Conservation (phyloP, 2,797 vertebrate genomes). For the Sciaenops ocellatus region DNA sequence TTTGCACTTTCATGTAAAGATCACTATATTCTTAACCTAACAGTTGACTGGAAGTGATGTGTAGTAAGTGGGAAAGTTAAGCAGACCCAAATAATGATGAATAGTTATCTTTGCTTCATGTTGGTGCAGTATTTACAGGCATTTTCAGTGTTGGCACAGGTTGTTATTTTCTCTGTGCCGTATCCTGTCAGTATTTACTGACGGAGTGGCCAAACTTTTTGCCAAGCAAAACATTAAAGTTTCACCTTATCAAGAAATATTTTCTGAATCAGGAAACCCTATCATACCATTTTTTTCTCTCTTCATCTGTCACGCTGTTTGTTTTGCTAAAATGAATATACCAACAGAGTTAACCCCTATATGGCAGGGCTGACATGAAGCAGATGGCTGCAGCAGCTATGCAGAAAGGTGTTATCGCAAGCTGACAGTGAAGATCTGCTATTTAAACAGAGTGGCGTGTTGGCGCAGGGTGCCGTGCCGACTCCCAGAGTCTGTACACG, state of each 20-base stretch:
- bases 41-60: neutral
- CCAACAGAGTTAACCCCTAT: constrained; percentile 81
- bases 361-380: constrained; percentile 76
- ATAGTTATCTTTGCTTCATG: constrained; percentile 6
- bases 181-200: constrained; percentile 27
- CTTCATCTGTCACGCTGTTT: constrained; percentile 77
- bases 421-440: constrained; percentile 82
- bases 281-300: constrained; percentile 38
- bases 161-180: constrained; percentile 20
- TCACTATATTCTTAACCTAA: neutral
- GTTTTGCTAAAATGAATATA: constrained; percentile 80
- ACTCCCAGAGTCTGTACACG: constrained; percentile 60
- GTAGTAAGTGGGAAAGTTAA: neutral
- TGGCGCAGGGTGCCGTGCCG: constrained; percentile 60
- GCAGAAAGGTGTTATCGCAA: constrained; percentile 80
- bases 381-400: constrained; percentile 81
- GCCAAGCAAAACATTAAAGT: constrained; percentile 54
- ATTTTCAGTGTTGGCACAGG: constrained; percentile 17
- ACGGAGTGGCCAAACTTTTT: constrained; percentile 46
- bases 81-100: constrained; percentile 1
- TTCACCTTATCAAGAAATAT: constrained; percentile 56
- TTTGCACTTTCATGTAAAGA: neutral
- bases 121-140: constrained; percentile 4
- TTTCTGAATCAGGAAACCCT: constrained; percentile 49
- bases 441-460: constrained; percentile 76